Evolutionary conservation across 1,140 invertebrate genomes (phyloP), one percentile per base, ranked within the genome.

Genomic region (Musca domestica): DNA sequence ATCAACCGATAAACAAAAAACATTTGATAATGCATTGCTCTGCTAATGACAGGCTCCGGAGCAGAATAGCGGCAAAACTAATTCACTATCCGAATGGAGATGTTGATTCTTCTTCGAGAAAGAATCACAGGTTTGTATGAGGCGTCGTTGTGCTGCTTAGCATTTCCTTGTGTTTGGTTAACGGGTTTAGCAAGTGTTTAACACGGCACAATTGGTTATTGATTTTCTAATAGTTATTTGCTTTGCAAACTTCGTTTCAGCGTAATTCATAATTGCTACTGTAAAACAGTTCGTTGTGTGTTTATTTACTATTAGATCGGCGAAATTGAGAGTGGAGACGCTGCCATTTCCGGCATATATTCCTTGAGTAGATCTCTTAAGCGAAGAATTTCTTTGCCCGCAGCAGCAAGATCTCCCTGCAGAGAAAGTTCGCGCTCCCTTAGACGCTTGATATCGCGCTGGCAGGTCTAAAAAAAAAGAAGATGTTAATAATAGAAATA

Each of bases 401-500:
- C 89, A 1, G 88, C 85, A 0, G 90, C 86, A 14, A 98, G 82
- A 74, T 97, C 94, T 6, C 90, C 88, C 74, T 95, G 92, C 34
- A 96, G 83, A 56, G 88, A 87, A 56, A 95, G 83, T 79, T 95
- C 95, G 77, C 91, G 89, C 78, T 97, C 94, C 70, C 94, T 89
- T 58, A 97, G 82, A 73, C 91, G 90, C 84, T 96, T 96, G 27
- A 98, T 94, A 77, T 98, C 95, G 72, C 92, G 88, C 83, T 98
- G 95, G 83, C 92, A 96, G 67, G 89, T 93, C 92, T 96, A 84
- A 1, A 88, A 88, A 9, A n/a, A 66, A 25, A 14, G 23, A 52
- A 12, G 10, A 41, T 41, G 34, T 41, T 5, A 41, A 41, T 41
- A 41, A 7, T 9, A 7, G n/a, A 7, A 41, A 7, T 12, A 41